A percentile compares a stretch with the other conserved stretches of the same genome.
Evolutionary conservation across 2,888 invertebrate species (phyloP).

Genomic region (Acleris laterana): DNA sequence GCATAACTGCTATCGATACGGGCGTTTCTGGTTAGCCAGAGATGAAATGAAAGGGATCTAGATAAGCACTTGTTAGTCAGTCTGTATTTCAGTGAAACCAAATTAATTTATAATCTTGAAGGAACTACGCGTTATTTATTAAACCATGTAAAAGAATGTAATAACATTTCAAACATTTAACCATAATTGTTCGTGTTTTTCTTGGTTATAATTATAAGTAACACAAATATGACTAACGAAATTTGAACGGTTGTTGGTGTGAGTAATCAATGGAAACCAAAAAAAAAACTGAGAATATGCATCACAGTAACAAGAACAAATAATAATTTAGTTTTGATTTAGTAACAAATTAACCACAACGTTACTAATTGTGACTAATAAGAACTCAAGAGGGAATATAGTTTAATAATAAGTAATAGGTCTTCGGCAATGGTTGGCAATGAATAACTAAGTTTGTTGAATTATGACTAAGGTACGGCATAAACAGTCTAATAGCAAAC

Average conservation of each 20-base stretch:
- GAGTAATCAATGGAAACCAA: constrained; percentile 2
- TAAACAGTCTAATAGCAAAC: constrained; percentile 66
- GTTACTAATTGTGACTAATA: background rate
- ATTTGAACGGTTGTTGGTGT: background rate
- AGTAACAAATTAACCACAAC: background rate
- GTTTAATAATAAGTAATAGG: constrained; percentile 5
- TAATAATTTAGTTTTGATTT: background rate
- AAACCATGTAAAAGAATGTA: too few relatives aligned
- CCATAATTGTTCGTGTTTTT: too few relatives aligned
- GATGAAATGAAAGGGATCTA: constrained; percentile 36
- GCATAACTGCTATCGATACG: constrained; percentile 15
- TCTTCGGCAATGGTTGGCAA: constrained; percentile 17
- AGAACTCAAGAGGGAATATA: too few relatives aligned
- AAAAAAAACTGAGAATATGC: constrained; percentile 6
- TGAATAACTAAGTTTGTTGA: constrained; percentile 49
- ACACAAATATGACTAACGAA: background rate
- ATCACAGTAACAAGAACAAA: constrained; percentile 8
- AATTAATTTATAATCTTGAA: constrained; percentile 54
- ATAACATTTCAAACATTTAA: background rate
- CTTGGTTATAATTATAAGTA: too few relatives aligned
- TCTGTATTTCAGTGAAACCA: constrained; percentile 50
- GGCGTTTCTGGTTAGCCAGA: constrained; percentile 23
- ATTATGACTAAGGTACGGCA: constrained; percentile 50
- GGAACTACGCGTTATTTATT: constrained; percentile 31
- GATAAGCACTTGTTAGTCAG: constrained; percentile 42